Base-by-base conservation (phyloP, 2,888 invertebrate species). In the Crioceris asparagi region DNA sequence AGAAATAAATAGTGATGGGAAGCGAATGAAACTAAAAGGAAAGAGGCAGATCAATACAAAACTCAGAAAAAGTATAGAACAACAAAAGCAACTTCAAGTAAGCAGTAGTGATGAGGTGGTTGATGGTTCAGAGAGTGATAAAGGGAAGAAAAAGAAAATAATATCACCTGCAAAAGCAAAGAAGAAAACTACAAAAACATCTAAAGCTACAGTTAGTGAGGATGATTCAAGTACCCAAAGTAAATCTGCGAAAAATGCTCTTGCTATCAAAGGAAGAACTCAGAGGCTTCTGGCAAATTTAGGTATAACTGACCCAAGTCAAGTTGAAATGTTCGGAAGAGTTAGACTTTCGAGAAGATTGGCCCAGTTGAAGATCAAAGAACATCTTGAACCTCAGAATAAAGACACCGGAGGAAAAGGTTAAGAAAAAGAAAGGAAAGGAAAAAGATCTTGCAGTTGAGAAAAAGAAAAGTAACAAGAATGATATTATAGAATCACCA, bases 301-400 rank as follows among this genome's bases (percentile, higher is more conserved):
- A 38, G 70, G 70, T 44, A 65, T 72, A 19, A 63, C 65, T 19
- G 60, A 60, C 25, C 64, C 64, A 32, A 36, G 40, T 21, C n/a
- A n/a, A n/a, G n/a, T n/a, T n/a, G 65, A 68, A 2, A 69, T 65
- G 31, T 53, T 75, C 1, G 78, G 83, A 1, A n/a, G n/a, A n/a
- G 80, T 87, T 3, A 66, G 91, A 5, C 83, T 84, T 54, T 87
- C 87, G 2, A 70, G 90, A 1, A 70, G 92, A 41, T 85, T 92
- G 49, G 91, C 90, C 0, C 87, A 87, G 61, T 71, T 86, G 54
- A 85, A 88, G 61, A 86, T 90, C 40, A 81, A 78, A 47, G 88
- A 90, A 56, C 86, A n/a, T n/a, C n/a, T n/a, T n/a, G n/a, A n/a
- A n/a, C n/a, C n/a, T n/a, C n/a, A n/a, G n/a, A n/a, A n/a, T n/a